Percentiles rank a stretch among this genome's conserved stretches.
Evolutionary conservation across 2,888 invertebrate species (phyloP).

Genomic region (Caenorhabditis drosophilae): DNA sequence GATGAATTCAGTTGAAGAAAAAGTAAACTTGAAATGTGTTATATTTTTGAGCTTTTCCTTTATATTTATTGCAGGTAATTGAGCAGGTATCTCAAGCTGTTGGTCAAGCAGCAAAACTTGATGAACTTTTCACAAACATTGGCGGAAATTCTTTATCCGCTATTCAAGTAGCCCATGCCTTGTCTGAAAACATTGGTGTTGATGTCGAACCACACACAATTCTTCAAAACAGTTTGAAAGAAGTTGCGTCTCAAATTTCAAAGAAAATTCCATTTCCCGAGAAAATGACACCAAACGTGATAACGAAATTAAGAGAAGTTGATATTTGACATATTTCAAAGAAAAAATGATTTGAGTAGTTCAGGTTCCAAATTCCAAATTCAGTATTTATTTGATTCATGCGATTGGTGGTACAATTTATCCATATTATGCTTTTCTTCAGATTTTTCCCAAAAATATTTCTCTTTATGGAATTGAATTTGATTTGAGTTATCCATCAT

Average conservation of each 20-base stretch:
- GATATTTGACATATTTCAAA: neutral
- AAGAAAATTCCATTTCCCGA: constrained; percentile 2
- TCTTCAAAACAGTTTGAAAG: constrained; percentile 25
- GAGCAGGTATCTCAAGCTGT: constrained; percentile 3
- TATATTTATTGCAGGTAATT: constrained; percentile 11
- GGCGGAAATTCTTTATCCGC: constrained; percentile 62
- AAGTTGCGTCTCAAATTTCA: constrained; percentile 6
- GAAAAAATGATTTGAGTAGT: neutral
- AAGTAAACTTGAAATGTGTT: constrained; percentile 8
- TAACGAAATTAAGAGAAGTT: constrained; percentile 43
- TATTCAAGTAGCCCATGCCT: constrained; percentile 42
- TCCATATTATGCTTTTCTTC: constrained; percentile 60
- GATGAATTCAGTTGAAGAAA: constrained; percentile 37
- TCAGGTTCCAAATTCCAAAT: constrained; percentile 34
- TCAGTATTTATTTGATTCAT: constrained; percentile 59
- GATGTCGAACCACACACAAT: constrained; percentile 39
- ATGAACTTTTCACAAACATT: constrained; percentile 48
- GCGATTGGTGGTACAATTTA: constrained; percentile 67
- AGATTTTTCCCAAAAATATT: constrained; percentile 54
- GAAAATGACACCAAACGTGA: constrained; percentile 14
- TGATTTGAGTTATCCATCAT: constrained; percentile 44
- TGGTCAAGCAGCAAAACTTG: constrained; percentile 6
- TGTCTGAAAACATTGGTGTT: constrained; percentile 44
- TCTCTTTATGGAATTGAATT: constrained; percentile 62
- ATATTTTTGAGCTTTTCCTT: too few species aligned